These are phyloP conservation scores for Melipona bicolor DNA, from an alignment of 2,888 invertebrate species.

Conservation along the genomic window DNA sequence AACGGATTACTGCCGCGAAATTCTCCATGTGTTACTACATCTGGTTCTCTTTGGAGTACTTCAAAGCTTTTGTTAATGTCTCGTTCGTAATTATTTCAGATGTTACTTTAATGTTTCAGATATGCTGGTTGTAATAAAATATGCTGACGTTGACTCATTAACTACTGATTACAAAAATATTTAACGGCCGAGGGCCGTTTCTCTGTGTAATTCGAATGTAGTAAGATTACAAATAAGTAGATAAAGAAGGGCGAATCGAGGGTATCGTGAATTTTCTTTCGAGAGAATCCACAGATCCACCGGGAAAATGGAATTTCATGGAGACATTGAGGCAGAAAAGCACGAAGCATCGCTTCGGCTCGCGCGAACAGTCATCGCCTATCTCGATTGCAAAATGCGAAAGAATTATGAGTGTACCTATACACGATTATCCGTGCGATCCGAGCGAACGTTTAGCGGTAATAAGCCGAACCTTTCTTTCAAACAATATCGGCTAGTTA, in stretches of 20 bases:
- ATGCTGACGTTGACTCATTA: background rate
- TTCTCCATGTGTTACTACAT: background rate
- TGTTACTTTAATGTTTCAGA: background rate
- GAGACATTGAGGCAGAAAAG: constrained; percentile 10
- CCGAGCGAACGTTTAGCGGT: background rate
- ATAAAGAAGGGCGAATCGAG: background rate
- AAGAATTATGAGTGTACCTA: constrained; percentile 26
- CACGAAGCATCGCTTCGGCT: constrained; percentile 5
- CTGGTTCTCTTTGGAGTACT: background rate
- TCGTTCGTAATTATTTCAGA: background rate
- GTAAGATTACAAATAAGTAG: background rate
- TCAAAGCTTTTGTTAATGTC: background rate
- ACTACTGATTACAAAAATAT: background rate
- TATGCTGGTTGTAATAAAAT: background rate
- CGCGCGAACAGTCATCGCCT: constrained; percentile 24
- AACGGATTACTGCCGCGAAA: background rate
- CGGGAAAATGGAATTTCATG: background rate
- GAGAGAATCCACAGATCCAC: background rate
- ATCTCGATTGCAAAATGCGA: constrained; percentile 25
- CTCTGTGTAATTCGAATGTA: background rate
- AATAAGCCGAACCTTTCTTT: constrained; percentile 4
- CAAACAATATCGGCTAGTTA: background rate
- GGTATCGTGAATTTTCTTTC: background rate
- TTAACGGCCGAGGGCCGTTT: background rate
- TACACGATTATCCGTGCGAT: constrained; percentile 9